Percentiles rank a stretch among this genome's conserved stretches.
Evolutionary conservation across 2,797 vertebrate genomes (phyloP).

Genomic region (Cheracebus regulus): DNA sequence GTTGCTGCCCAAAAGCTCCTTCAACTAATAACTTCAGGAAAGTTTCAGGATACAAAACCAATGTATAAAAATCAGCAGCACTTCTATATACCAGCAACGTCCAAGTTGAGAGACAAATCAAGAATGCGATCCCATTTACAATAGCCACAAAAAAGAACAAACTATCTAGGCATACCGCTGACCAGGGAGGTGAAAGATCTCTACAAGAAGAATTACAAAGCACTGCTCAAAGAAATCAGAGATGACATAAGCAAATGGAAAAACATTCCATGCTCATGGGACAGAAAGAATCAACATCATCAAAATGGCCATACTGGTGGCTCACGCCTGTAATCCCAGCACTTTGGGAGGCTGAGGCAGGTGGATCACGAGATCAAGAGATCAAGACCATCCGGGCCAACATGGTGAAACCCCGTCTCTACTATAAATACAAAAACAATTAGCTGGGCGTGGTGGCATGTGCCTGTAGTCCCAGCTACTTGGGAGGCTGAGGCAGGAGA

Average conservation of each 20-base stretch:
- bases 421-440: too few relatives aligned
- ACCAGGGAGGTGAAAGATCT: background rate
- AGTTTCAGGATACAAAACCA: background rate
- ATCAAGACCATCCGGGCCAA: too few relatives aligned
- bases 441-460: too few relatives aligned
- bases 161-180: background rate
- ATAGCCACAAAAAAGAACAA: background rate
- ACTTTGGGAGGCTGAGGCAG: too few relatives aligned
- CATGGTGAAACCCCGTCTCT: too few relatives aligned
- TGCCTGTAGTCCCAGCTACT: too few relatives aligned
- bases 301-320: background rate
- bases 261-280: background rate
- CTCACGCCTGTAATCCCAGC: too few relatives aligned
- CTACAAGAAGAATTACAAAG: background rate
- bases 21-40: background rate
- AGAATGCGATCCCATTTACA: background rate
- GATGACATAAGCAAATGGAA: background rate
- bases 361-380: too few relatives aligned
- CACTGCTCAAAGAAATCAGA: background rate
- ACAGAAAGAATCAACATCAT: background rate
- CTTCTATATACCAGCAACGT: background rate
- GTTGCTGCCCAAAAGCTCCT: background rate
- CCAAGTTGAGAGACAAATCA: background rate
- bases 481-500: too few relatives aligned
- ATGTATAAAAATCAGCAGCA: background rate